Evolutionary conservation across 2,888 invertebrate species (phyloP).

Genomic region (Oeneis ivallda): DNA sequence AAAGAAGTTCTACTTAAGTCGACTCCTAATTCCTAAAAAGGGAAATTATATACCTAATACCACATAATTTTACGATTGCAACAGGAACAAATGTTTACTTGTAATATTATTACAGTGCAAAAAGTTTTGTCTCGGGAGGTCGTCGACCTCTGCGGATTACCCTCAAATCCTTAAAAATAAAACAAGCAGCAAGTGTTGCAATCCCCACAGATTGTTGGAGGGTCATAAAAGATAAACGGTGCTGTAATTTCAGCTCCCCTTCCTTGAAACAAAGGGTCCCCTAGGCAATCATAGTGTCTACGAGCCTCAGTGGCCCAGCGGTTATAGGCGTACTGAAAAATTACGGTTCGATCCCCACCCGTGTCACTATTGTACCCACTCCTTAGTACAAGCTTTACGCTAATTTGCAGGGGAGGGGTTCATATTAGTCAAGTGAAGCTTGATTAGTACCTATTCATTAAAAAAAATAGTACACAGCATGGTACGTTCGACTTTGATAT

Average conservation of each 20-base stretch:
- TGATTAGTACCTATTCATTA: too few relatives aligned
- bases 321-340: too few relatives aligned
- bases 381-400: too few relatives aligned
- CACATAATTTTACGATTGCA: neutral
- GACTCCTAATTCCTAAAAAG: too few relatives aligned
- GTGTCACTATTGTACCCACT: too few relatives aligned
- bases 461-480: neutral
- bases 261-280: conserved; percentile 39
- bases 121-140: neutral
- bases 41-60: neutral
- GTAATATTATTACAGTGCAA: too few relatives aligned
- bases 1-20: too few relatives aligned
- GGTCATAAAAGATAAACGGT: conserved; percentile 42
- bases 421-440: too few relatives aligned
- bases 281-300: conserved; percentile 17
- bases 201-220: conserved; percentile 31
- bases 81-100: neutral
- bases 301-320: too few relatives aligned
- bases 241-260: conserved; percentile 47
- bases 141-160: conserved; percentile 32
- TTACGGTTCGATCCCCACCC: too few relatives aligned
- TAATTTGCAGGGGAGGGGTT: too few relatives aligned
- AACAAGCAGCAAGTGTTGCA: conserved; percentile 32
- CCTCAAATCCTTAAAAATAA: conserved; percentile 28
- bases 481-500: neutral